phyloP scores from a whole-genome alignment of 1,140 invertebrate genomes.

The Chymomyza costata region DNA sequence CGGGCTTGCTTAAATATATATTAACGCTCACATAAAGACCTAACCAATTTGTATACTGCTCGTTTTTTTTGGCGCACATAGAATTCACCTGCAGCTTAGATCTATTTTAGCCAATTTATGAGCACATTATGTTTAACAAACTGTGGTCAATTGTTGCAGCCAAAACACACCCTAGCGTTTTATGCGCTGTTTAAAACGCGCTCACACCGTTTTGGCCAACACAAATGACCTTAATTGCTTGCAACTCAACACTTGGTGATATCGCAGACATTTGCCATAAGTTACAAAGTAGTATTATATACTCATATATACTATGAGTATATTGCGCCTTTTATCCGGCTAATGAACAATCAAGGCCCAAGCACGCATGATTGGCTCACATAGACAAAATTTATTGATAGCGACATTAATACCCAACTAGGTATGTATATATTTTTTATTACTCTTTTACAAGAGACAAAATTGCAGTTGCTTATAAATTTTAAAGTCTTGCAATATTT shows the following conservation, averaged over 20 bases:
- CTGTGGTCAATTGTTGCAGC: too few relatives aligned
- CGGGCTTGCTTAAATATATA: too few relatives aligned
- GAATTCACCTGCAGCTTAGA: too few relatives aligned
- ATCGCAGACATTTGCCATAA: conserved; percentile 55
- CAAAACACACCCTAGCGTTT: conserved; percentile 16
- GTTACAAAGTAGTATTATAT: conserved; percentile 30
- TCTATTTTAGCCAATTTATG: too few relatives aligned
- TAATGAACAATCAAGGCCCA: conserved; percentile 65
- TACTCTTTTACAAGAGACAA: not conserved
- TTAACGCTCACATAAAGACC: too few relatives aligned
- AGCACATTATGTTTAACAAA: too few relatives aligned
- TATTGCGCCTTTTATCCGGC: conserved; percentile 43
- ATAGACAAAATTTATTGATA: conserved; percentile 64
- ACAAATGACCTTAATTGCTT: conserved; percentile 59
- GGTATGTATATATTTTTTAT: conserved; percentile 13
- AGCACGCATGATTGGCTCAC: conserved; percentile 34
- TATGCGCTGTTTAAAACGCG: conserved; percentile 18
- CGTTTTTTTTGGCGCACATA: too few relatives aligned
- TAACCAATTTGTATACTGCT: too few relatives aligned
- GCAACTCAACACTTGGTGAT: conserved; percentile 60
- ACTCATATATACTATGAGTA: not conserved
- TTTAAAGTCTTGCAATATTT: conserved; percentile 35
- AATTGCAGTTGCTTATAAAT: conserved; percentile 44
- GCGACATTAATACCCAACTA: conserved; percentile 62
- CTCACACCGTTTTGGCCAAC: conserved; percentile 20